Conservation (phyloP, 2,888 invertebrate genomes). For the Prosapia bicincta region DNA sequence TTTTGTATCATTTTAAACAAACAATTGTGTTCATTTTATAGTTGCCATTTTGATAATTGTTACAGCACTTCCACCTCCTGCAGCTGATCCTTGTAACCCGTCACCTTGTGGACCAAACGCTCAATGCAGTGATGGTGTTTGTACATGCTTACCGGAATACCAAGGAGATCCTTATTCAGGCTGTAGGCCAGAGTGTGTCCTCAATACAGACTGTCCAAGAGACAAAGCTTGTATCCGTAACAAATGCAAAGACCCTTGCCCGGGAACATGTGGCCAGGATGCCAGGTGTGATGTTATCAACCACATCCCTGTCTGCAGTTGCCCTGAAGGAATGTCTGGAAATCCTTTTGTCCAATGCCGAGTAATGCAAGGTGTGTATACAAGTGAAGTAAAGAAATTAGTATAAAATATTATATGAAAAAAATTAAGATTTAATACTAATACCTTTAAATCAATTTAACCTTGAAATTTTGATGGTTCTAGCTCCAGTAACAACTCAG, state of each 20-base stretch:
- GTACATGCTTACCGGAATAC: constrained; percentile 36
- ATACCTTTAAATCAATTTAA: no score
- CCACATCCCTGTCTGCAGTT: constrained; percentile 61
- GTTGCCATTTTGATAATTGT: neutral
- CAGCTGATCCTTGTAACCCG: constrained; percentile 56
- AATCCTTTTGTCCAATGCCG: constrained; percentile 68
- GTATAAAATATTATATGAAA: no score
- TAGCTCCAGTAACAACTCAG: constrained; percentile 47
- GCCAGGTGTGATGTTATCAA: constrained; percentile 73
- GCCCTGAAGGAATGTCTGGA: constrained; percentile 65
- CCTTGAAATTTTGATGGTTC: no score
- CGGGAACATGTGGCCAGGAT: constrained; percentile 71
- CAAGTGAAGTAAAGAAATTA: no score
- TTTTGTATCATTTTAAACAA: no score
- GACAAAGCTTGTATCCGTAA: constrained; percentile 66
- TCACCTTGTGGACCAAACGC: constrained; percentile 72
- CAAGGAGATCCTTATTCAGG: constrained; percentile 48
- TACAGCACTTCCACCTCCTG: constrained; percentile 42
- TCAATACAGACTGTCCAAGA: constrained; percentile 68
- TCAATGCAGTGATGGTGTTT: constrained; percentile 49
- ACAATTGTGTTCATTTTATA: neutral
- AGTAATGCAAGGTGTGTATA: constrained; percentile 52
- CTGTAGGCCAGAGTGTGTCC: constrained; percentile 78
- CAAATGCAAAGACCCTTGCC: constrained; percentile 76
- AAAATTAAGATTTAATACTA: no score